Evolutionary conservation across 23 tunicate species (phyloP).

Genomic region (Phallusia fumigata): DNA sequence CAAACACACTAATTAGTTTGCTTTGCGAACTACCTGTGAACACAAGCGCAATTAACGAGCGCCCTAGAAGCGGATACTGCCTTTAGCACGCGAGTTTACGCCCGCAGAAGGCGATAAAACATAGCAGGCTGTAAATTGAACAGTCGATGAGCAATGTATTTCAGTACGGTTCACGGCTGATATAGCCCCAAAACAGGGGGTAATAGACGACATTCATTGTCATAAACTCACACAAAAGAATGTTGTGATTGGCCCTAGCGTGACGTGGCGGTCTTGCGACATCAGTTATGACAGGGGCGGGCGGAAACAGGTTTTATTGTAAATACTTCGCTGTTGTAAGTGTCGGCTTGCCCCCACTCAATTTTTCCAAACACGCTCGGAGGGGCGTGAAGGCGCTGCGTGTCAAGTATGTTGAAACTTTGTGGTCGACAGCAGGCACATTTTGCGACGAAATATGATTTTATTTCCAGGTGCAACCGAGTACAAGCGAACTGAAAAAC

Average conservation of each 20-base stretch:
- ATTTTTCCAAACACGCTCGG: background rate
- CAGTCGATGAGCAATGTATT: background rate
- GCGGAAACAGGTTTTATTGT: background rate
- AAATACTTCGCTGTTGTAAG: background rate
- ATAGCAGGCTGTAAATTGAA: background rate
- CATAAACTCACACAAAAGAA: background rate
- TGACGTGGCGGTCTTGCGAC: background rate
- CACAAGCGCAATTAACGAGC: background rate
- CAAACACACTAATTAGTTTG: conserved; percentile 7
- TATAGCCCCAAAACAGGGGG: background rate
- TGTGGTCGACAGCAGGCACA: background rate
- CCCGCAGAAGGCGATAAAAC: background rate
- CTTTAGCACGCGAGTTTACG: background rate
- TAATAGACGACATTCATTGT: background rate
- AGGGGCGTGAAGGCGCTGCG: background rate
- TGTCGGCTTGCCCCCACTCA: background rate
- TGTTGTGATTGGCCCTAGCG: background rate
- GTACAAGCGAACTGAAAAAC: no score
- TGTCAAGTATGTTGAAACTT: background rate
- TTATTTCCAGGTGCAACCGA: background rate
- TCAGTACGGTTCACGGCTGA: background rate
- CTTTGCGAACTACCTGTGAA: background rate
- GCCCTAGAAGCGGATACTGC: background rate
- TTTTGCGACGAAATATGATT: background rate
- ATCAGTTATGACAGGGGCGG: background rate